phyloP scores from a whole-genome alignment of 2,888 invertebrate genomes.

The Morpho achilles region DNA sequence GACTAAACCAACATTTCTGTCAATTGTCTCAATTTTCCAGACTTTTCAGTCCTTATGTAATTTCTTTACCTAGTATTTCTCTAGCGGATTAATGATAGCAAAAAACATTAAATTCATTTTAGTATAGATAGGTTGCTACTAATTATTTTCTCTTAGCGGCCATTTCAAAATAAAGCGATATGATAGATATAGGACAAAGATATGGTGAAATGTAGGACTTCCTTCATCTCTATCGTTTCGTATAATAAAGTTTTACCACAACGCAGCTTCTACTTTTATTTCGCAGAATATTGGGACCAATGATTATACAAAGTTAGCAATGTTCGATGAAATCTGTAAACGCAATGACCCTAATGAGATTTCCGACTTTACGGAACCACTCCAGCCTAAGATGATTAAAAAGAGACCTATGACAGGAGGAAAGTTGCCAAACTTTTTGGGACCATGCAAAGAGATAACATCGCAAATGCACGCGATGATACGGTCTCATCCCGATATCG shows the following conservation, averaged over 20 bases:
- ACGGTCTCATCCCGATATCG: not conserved
- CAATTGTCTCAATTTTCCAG: too few relatives aligned
- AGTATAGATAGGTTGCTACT: not conserved
- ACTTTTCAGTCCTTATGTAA: too few relatives aligned
- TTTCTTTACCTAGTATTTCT: too few relatives aligned
- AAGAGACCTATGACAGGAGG: not conserved
- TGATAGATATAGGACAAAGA: not conserved
- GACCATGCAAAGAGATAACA: constrained; percentile 25
- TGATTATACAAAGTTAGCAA: constrained; percentile 26
- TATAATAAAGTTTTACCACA: not conserved
- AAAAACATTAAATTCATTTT: not conserved
- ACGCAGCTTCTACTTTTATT: constrained; percentile 18
- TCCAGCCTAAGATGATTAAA: not conserved
- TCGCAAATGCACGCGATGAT: constrained; percentile 20
- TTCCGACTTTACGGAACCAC: not conserved
- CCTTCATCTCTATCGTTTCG: not conserved
- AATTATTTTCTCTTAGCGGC: not conserved
- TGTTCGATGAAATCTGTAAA: constrained; percentile 14
- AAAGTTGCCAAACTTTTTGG: constrained; percentile 23
- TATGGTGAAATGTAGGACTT: not conserved
- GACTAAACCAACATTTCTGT: too few relatives aligned
- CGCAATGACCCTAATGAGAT: constrained; percentile 8
- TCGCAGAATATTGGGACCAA: constrained; percentile 35
- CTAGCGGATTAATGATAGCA: too few relatives aligned
- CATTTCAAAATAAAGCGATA: not conserved